Evolutionary conservation across 2,113 vertebrate species (phyloP).

Genomic region (Bostrychus sinensis): DNA sequence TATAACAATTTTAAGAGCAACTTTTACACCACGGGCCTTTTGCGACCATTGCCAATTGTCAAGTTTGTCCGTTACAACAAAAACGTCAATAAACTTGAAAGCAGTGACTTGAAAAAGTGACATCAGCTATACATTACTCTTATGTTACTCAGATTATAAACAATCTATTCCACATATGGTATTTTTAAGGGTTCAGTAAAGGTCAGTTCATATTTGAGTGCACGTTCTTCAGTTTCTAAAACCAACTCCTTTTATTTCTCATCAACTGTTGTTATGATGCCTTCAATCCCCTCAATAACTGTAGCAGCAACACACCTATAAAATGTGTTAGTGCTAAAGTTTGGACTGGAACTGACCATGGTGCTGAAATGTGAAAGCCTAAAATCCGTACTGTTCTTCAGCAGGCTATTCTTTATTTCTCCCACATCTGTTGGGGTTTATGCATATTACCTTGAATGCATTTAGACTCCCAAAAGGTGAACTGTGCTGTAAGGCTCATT

Average conservation of each 20-base stretch:
- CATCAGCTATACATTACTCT: no score
- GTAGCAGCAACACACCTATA: not conserved
- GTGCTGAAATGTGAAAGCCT: constrained; percentile 48
- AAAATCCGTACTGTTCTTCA: no score
- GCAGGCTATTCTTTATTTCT: not conserved
- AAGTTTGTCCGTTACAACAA: not conserved
- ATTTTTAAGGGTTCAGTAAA: not conserved
- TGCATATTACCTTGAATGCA: not conserved
- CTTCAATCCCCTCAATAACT: not conserved
- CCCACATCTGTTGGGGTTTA: no score
- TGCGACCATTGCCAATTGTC: constrained; percentile 1
- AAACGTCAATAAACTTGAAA: not conserved
- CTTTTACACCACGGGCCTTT: not conserved
- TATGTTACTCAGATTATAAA: no score
- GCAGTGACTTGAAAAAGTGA: no score
- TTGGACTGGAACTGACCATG: constrained; percentile 38
- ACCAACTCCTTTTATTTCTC: not conserved
- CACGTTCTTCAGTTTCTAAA: not conserved
- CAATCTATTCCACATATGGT: no score
- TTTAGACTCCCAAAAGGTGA: not conserved
- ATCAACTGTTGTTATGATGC: not conserved
- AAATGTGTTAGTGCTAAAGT: not conserved
- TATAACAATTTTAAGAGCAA: not conserved
- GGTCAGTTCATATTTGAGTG: not conserved
- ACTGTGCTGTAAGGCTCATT: no score